Conservation (phyloP, 2,797 vertebrate species). For the Myripristis murdjan region DNA sequence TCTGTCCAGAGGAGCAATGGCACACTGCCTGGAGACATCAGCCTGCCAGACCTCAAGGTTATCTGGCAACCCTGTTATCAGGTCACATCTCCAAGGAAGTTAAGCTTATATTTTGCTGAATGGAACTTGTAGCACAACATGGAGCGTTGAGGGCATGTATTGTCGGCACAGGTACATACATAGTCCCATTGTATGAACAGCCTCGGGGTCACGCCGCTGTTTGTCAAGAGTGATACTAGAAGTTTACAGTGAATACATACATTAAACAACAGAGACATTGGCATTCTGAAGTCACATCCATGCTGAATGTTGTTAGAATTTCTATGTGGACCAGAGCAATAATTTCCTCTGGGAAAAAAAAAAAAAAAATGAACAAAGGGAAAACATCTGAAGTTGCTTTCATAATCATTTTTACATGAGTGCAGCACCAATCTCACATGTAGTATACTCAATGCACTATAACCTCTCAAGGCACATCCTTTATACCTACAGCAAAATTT, state of each 20-base stretch:
- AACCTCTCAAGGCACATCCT: slow-evolving; percentile 38
- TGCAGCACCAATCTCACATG: slow-evolving; percentile 28
- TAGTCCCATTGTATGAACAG: slow-evolving; percentile 9
- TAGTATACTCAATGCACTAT: slow-evolving; percentile 4
- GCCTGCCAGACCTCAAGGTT: slow-evolving; percentile 57
- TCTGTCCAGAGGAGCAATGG: slow-evolving; percentile 54
- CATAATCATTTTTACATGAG: slow-evolving; percentile 64
- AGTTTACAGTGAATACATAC: neutral
- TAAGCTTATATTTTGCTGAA: slow-evolving; percentile 24
- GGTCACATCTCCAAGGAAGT: slow-evolving; percentile 65
- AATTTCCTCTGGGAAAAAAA: slow-evolving; percentile 8
- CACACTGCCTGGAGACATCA: slow-evolving; percentile 47
- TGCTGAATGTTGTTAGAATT: slow-evolving; percentile 12
- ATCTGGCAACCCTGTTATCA: slow-evolving; percentile 46
- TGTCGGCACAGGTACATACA: neutral
- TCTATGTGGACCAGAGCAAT: slow-evolving; percentile 28
- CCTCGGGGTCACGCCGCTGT: slow-evolving; percentile 9
- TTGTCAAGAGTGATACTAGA: slow-evolving; percentile 1
- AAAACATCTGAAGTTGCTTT: slow-evolving; percentile 50
- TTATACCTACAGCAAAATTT: slow-evolving; percentile 61
- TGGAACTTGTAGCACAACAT: slow-evolving; percentile 31
- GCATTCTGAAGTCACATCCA: slow-evolving; percentile 3
- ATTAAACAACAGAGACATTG: no score
- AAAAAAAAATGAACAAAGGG: slow-evolving; percentile 14
- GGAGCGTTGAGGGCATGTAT: slow-evolving; percentile 25